These are phyloP conservation scores for Mastomys coucha DNA, from an alignment of 2,113 vertebrate genomes.

Conservation along the genomic window DNA sequence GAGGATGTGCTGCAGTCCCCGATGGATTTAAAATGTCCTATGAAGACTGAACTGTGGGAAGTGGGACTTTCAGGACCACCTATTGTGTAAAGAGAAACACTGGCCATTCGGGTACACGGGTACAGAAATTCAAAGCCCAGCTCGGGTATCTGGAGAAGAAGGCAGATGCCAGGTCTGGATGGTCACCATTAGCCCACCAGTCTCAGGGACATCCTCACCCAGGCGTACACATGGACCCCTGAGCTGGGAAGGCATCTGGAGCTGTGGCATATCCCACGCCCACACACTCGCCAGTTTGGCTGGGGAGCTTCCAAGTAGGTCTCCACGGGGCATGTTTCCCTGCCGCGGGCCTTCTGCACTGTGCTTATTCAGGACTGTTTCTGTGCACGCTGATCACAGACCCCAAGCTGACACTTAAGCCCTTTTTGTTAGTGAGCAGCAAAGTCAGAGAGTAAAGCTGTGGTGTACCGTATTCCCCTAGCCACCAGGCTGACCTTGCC, in stretches of 20 bases:
- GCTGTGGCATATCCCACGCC: not conserved
- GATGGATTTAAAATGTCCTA: not conserved
- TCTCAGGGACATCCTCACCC: not conserved
- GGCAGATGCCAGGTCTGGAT: not conserved
- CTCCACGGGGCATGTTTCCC: constrained; percentile 60
- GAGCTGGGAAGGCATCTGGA: not conserved
- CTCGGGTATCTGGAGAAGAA: not conserved
- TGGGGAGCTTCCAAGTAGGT: constrained; percentile 74
- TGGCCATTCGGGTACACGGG: rapidly evolving
- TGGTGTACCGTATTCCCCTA: rapidly evolving
- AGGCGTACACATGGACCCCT: not conserved
- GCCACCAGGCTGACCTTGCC: not conserved
- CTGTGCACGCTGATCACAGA: not conserved
- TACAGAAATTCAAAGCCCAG: not conserved
- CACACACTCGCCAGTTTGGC: not conserved
- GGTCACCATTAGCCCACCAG: not conserved
- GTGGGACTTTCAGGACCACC: not conserved
- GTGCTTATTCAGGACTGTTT: constrained; percentile 39
- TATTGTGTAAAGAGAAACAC: not conserved
- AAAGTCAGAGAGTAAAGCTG: not conserved
- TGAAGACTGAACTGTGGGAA: not conserved
- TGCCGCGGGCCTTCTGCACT: constrained; percentile 72
- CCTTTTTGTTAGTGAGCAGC: not conserved
- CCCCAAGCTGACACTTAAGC: not conserved
- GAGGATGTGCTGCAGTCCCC: not conserved